Conservation (phyloP, 2,797 vertebrate species). For the Xenops minutus region DNA sequence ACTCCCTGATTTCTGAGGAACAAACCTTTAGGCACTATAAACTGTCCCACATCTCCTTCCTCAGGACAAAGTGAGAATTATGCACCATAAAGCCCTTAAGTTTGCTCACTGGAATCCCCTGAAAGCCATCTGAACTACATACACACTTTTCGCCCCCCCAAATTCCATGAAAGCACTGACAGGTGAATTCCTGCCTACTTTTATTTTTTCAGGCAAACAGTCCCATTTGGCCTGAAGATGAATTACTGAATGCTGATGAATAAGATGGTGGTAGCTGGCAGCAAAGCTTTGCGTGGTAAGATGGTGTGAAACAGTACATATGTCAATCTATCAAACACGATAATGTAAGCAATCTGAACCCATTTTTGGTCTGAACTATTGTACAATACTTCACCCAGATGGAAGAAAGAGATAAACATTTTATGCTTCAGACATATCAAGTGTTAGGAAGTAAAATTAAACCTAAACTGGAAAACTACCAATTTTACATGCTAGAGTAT, state of each 20-base stretch:
- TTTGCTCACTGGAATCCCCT: background rate
- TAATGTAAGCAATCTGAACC: slow-evolving; percentile 65
- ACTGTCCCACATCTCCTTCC: background rate
- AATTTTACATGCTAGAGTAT: slow-evolving; percentile 30
- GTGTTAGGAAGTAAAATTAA: slow-evolving; percentile 65
- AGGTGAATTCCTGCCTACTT: slow-evolving; percentile 21
- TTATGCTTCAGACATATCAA: slow-evolving; percentile 59
- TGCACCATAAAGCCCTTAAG: fast-evolving
- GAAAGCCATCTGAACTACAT: background rate
- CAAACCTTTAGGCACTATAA: background rate
- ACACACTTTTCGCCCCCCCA: fast-evolving
- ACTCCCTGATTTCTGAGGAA: background rate
- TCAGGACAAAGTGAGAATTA: background rate
- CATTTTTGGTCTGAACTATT: slow-evolving; percentile 65
- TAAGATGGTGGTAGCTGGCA: slow-evolving; percentile 69
- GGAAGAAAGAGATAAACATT: slow-evolving; percentile 57
- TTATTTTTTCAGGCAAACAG: background rate
- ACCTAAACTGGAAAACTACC: slow-evolving; percentile 53
- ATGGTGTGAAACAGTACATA: slow-evolving; percentile 69
- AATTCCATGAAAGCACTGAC: background rate
- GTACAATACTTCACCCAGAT: slow-evolving; percentile 66
- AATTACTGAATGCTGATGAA: slow-evolving; percentile 60
- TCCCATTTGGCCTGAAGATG: slow-evolving; percentile 47
- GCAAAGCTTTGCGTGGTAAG: slow-evolving; percentile 63
- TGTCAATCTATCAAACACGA: slow-evolving; percentile 66